These are phyloP conservation scores for Alcis repandata DNA, from an alignment of 2,888 invertebrate genomes.

Conservation along the genomic window DNA sequence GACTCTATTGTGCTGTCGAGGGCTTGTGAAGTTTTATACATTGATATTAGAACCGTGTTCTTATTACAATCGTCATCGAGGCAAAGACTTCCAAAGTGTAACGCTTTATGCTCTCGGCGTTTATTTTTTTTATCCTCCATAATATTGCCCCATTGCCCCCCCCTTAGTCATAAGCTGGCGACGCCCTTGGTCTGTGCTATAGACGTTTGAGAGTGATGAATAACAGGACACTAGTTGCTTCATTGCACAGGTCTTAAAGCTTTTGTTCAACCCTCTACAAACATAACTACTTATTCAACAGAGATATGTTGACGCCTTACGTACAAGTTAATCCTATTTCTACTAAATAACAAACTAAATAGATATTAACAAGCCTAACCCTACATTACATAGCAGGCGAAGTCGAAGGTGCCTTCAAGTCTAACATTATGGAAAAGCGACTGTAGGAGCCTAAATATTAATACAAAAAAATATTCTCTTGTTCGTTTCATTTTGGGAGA, in stretches of 20 bases:
- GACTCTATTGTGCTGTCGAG: too few species aligned
- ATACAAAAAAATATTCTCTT: not conserved
- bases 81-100: too few species aligned
- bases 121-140: too few species aligned
- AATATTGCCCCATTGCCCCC: too few species aligned
- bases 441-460: not conserved
- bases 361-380: conserved; percentile 56
- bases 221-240: too few species aligned
- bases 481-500: not conserved
- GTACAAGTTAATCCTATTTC: conserved; percentile 51
- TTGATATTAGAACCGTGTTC: too few species aligned
- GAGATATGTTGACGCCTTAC: conserved; percentile 68
- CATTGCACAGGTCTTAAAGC: not conserved
- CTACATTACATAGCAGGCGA: conserved; percentile 18
- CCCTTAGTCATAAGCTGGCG: too few species aligned
- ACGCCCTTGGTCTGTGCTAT: too few species aligned
- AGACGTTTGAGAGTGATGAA: too few species aligned
- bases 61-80: too few species aligned
- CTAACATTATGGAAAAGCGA: not conserved
- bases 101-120: too few species aligned
- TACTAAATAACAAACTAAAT: conserved; percentile 68
- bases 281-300: conserved; percentile 38
- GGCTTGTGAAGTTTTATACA: too few species aligned
- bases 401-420: not conserved
- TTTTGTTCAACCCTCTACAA: conserved; percentile 22